These are phyloP conservation scores for Otis tarda DNA, from an alignment of 2,113 vertebrate genomes.

Conservation along the genomic window DNA sequence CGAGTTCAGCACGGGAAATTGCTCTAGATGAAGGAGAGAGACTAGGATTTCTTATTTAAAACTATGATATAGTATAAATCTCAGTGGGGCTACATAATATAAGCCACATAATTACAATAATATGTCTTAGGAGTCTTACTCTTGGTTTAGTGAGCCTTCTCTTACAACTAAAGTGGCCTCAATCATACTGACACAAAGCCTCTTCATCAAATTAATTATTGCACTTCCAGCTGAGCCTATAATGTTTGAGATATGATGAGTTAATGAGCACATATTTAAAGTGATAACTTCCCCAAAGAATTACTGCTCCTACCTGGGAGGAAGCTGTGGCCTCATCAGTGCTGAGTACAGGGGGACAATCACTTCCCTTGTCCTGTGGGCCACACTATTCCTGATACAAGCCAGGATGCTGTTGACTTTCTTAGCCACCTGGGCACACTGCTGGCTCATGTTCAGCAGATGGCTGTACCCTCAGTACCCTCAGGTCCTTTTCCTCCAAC, in stretches of 20 bases:
- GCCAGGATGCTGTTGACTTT: too few relatives aligned
- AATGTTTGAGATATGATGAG: background rate
- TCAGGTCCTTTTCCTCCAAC: too few relatives aligned
- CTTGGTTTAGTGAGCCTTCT: background rate
- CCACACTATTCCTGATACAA: too few relatives aligned
- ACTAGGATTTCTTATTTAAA: background rate
- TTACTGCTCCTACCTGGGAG: background rate
- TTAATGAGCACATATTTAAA: background rate
- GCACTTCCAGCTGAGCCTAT: background rate
- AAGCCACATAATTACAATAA: background rate
- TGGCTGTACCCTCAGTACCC: too few relatives aligned
- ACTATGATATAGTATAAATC: background rate
- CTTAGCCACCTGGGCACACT: too few relatives aligned
- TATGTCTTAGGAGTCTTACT: background rate
- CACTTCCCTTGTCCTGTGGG: too few relatives aligned
- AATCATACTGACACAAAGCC: background rate
- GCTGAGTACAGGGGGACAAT: too few relatives aligned
- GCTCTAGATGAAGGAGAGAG: background rate
- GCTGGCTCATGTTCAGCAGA: too few relatives aligned
- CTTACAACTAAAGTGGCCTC: background rate
- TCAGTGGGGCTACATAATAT: background rate
- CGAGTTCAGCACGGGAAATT: background rate
- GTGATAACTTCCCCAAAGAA: background rate
- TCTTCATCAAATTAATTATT: background rate
- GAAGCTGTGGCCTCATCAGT: too few relatives aligned